Base-by-base conservation (phyloP, 2,113 vertebrate genomes). In the Clarias macrocephalus region DNA sequence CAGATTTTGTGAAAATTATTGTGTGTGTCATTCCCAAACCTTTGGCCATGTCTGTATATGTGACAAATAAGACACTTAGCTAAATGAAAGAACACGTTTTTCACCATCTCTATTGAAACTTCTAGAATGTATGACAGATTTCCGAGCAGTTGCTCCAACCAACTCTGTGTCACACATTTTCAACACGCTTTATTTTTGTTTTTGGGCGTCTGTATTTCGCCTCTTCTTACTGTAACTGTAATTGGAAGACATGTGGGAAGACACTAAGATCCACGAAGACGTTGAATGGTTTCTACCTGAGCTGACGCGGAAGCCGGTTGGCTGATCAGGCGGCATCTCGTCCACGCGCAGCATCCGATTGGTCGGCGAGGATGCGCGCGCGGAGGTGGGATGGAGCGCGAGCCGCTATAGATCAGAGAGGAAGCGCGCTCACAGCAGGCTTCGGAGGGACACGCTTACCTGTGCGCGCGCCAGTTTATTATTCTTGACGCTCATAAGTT, bases 251-350 rank as follows among this genome's bases (percentile, higher is more conserved):
- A 48, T 48, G 48, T 48, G 48, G 48, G 7, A 48, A 48, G 48
- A 48, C 6, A 16, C 57, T 37, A 10, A 25, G 15, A 56, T 56
- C 18, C 1, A 59, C 23, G 23, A 4, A 11, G 76, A 48, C 59
- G 33, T 8, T 65, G 84, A 73, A 84, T 80, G 30, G 30, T 16
- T 63, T 63, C 5, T 33, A 52, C 73, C 70, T 65, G 37, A 42
- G 54, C 5, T 76, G 52, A 76, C 75, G 59, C 60, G 21, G 54
- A 52, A 33, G 37, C 84, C 76, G 88, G 88, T 91, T 91, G 88
- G 90, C 59, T 63, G 3, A 16, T 79, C 37, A 52, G 80, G 57
- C 42, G 52, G n/a, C 48, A 30, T 68, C 57, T 63, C 25, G 33
- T 23, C 37, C 48, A 48, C 59, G 59, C 68, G 21, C 11, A 7